These are phyloP conservation scores for Barnardius zonarius DNA, from an alignment of 2,113 vertebrate genomes.

Conservation along the genomic window DNA sequence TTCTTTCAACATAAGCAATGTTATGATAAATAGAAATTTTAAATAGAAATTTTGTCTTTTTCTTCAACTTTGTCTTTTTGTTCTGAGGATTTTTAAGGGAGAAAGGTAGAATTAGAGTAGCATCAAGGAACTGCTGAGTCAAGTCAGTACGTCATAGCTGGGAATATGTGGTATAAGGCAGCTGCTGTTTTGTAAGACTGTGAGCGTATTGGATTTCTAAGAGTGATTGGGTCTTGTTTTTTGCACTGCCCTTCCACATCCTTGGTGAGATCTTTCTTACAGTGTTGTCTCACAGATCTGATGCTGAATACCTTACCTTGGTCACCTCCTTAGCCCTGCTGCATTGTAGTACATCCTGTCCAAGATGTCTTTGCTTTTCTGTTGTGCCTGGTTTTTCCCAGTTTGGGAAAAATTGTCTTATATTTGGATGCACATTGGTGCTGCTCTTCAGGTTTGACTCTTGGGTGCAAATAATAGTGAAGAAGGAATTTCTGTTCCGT, in stretches of 20 bases:
- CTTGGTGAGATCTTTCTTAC: background rate
- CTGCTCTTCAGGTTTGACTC: background rate
- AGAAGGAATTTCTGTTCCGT: background rate
- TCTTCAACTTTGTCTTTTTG: background rate
- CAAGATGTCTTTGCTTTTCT: background rate
- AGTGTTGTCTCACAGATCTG: background rate
- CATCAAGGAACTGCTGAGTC: background rate
- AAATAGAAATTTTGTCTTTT: background rate
- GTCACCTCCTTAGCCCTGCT: background rate
- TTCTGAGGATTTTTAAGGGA: background rate
- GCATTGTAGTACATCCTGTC: background rate
- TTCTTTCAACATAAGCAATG: background rate
- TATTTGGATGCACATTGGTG: background rate
- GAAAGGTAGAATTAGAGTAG: background rate
- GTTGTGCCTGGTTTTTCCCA: background rate
- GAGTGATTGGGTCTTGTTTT: background rate
- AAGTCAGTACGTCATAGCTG: background rate
- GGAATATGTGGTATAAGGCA: background rate
- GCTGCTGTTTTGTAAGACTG: background rate
- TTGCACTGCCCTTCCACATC: background rate
- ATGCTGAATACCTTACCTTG: background rate
- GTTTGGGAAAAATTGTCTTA: background rate
- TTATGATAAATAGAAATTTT: too few relatives aligned
- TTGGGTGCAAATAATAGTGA: background rate
- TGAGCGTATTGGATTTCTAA: background rate